Conservation (phyloP, 2,113 vertebrate genomes). For the Carassius auratus region DNA sequence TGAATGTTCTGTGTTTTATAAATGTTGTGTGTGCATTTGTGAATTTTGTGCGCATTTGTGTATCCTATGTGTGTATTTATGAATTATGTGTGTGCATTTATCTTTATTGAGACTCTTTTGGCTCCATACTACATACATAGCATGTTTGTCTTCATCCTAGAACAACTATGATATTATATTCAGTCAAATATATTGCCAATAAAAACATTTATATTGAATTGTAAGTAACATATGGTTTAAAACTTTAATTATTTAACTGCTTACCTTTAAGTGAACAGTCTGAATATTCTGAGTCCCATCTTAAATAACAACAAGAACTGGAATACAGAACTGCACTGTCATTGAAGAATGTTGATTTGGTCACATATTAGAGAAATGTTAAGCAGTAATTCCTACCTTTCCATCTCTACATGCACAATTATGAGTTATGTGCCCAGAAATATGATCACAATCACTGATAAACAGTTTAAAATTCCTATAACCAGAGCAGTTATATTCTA, state of each 20-base stretch:
- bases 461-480: neutral
- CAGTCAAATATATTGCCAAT: neutral
- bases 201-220: neutral
- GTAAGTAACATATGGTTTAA: neutral
- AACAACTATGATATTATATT: neutral
- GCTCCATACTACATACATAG: too few relatives aligned
- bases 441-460: conserved; percentile 1
- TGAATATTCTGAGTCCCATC: neutral
- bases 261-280: neutral
- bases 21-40: too few relatives aligned
- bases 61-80: too few relatives aligned
- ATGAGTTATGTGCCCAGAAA: neutral
- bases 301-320: neutral
- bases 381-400: neutral
- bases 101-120: too few relatives aligned
- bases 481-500: neutral
- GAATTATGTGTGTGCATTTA: too few relatives aligned
- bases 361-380: neutral
- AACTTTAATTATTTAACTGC: neutral
- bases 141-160: neutral
- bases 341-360: neutral
- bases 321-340: neutral
- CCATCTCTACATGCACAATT: neutral
- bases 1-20: too few relatives aligned
- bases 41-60: too few relatives aligned